A percentile compares a stretch with the other conserved stretches of the same genome.
Evolutionary conservation across 2,113 vertebrate genomes (phyloP).

Genomic region (Bufo bufo): DNA sequence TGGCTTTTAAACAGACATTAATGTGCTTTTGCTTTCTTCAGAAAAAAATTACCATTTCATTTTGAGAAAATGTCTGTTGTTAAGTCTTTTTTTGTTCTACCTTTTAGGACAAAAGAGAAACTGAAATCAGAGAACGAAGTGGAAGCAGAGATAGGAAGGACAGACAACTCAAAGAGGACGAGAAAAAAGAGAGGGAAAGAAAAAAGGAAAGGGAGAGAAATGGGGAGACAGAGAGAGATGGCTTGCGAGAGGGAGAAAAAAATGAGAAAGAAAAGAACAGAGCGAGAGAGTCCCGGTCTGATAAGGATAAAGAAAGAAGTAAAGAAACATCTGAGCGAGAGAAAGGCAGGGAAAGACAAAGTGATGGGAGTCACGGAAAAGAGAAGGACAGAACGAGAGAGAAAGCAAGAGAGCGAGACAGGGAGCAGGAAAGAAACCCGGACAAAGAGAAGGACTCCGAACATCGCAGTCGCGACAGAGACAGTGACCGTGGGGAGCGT

Average conservation of each 20-base stretch:
- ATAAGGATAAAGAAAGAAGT: slow-evolving; percentile 64
- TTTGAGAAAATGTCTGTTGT: background rate
- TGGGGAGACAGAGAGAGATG: slow-evolving; percentile 61
- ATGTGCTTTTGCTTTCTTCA: no score
- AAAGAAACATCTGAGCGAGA: slow-evolving; percentile 61
- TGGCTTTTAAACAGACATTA: background rate
- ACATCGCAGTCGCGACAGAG: slow-evolving; percentile 62
- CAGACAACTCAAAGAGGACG: slow-evolving; percentile 73
- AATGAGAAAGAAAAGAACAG: slow-evolving; percentile 65
- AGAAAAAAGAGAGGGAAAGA: slow-evolving; percentile 72
- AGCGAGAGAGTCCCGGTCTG: slow-evolving; percentile 53
- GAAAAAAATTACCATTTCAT: no score
- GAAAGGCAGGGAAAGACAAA: slow-evolving; percentile 56
- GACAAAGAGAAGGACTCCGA: slow-evolving; percentile 66
- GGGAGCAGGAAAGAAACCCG: slow-evolving; percentile 68
- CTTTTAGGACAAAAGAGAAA: slow-evolving; percentile 74
- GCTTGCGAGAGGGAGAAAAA: slow-evolving; percentile 63
- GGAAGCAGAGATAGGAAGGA: slow-evolving; percentile 75
- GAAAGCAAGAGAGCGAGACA: slow-evolving; percentile 65
- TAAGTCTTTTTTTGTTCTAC: slow-evolving; percentile 25
- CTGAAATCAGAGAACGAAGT: slow-evolving; percentile 77
- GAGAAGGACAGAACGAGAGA: slow-evolving; percentile 67
- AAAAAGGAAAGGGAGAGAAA: slow-evolving; percentile 61
- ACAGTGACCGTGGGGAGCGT: slow-evolving; percentile 55
- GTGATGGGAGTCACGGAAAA: slow-evolving; percentile 67